phyloP scores from a whole-genome alignment of 2,113 vertebrate species.

The Coregonus clupeaformis region DNA sequence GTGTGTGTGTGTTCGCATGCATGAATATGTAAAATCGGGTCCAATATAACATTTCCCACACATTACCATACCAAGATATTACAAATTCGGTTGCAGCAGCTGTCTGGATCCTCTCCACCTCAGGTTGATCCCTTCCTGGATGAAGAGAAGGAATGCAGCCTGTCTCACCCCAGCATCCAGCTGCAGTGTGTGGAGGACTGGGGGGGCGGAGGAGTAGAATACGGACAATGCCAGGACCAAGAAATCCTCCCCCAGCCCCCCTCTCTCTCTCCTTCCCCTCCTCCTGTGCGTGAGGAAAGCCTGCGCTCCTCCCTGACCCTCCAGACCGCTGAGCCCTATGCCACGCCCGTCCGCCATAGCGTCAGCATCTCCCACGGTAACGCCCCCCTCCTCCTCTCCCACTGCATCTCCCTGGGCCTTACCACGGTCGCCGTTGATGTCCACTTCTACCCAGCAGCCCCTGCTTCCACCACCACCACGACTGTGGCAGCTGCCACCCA shows the following conservation, averaged over 20 bases:
- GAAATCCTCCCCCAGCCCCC: constrained; percentile 39
- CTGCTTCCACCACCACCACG: constrained; percentile 25
- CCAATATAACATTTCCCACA: neutral
- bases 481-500: constrained; percentile 43
- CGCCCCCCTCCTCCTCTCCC: constrained; percentile 68
- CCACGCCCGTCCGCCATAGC: constrained; percentile 66
- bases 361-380: constrained; percentile 67
- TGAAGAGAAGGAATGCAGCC: constrained; percentile 55
- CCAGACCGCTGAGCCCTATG: constrained; percentile 53
- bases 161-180: constrained; percentile 64
- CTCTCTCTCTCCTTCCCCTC: constrained; percentile 36
- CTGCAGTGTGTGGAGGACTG: constrained; percentile 69
- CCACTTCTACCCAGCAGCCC: constrained; percentile 63
- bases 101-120: neutral
- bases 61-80: neutral
- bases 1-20: neutral
- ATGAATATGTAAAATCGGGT: neutral
- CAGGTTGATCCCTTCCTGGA: constrained; percentile 60
- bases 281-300: constrained; percentile 47
- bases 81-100: neutral
- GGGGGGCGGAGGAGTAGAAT: constrained; percentile 55
- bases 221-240: constrained; percentile 54
- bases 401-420: constrained; percentile 71
- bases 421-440: constrained; percentile 75
- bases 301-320: constrained; percentile 70